phyloP scores from a whole-genome alignment of 2,888 invertebrate genomes.

The Ecliptopera silaceata region DNA sequence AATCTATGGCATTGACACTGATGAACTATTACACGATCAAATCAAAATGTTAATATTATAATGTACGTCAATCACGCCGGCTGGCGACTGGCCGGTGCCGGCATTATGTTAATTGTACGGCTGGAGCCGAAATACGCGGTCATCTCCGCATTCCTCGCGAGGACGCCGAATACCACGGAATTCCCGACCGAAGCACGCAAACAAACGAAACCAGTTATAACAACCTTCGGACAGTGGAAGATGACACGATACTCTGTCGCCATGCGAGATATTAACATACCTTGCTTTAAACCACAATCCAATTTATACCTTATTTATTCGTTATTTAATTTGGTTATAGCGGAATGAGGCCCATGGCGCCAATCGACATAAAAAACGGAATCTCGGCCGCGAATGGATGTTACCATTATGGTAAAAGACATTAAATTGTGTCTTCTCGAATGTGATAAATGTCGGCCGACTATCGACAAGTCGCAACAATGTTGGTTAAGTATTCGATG shows the following conservation, averaged over 20 bases:
- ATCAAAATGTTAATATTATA: conserved; percentile 28
- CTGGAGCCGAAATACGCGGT: conserved; percentile 61
- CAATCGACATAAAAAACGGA: conserved; percentile 39
- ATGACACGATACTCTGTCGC: conserved; percentile 39
- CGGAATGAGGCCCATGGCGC: conserved; percentile 31
- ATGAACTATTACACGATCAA: conserved; percentile 34
- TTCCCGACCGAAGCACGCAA: conserved; percentile 56
- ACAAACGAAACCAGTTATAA: conserved; percentile 42
- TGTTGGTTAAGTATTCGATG: conserved; percentile 31
- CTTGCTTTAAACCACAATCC: conserved; percentile 10
- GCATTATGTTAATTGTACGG: conserved; percentile 65
- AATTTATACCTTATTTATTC: conserved; percentile 16
- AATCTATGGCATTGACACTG: conserved; percentile 41
- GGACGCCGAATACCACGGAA: conserved; percentile 58
- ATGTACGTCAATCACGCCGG: conserved; percentile 33
- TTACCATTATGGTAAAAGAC: conserved; percentile 37
- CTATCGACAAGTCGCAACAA: conserved; percentile 57
- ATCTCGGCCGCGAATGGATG: conserved; percentile 32
- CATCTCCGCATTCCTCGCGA: conserved; percentile 78
- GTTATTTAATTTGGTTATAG: conserved; percentile 7
- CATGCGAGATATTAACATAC: conserved; percentile 28
- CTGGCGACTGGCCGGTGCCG: conserved; percentile 53
- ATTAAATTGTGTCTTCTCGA: conserved; percentile 27
- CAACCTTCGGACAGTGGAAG: conserved; percentile 39
- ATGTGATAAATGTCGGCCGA: conserved; percentile 44